Conservation (phyloP, 1,140 invertebrate species). For the Danaus plexippus region DNA sequence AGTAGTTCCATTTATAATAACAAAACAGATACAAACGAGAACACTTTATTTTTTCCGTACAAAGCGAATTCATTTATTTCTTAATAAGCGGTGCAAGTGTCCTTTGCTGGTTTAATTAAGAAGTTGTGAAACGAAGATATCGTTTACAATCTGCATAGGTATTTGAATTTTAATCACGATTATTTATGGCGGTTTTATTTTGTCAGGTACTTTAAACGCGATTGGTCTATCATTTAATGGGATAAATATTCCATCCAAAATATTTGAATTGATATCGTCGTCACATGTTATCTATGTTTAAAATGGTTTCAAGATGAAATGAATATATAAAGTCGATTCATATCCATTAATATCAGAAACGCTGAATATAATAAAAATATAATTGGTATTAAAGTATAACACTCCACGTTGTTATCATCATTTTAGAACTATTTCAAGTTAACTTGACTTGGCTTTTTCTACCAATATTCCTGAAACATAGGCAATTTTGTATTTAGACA, state of each 20-base stretch:
- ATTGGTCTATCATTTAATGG: slow-evolving; percentile 39
- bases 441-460: background rate
- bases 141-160: slow-evolving; percentile 35
- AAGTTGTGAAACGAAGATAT: slow-evolving; percentile 34
- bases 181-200: slow-evolving; percentile 57
- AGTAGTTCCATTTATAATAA: no score
- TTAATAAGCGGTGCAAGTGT: slow-evolving; percentile 54
- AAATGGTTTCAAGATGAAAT: no score
- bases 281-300: no score
- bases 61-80: slow-evolving; percentile 56
- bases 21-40: no score
- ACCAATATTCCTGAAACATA: background rate
- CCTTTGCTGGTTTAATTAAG: slow-evolving; percentile 55
- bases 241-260: slow-evolving; percentile 26
- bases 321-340: no score
- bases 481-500: slow-evolving; percentile 16
- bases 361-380: slow-evolving; percentile 35
- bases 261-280: no score
- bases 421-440: slow-evolving; percentile 27
- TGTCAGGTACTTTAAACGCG: slow-evolving; percentile 36
- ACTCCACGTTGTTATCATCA: slow-evolving; percentile 20
- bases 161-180: slow-evolving; percentile 59
- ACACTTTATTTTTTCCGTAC: slow-evolving; percentile 11
- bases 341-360: slow-evolving; percentile 12
- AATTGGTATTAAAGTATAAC: slow-evolving; percentile 31